phyloP scores from a whole-genome alignment of 2,797 vertebrate species.

The Fringilla coelebs region DNA sequence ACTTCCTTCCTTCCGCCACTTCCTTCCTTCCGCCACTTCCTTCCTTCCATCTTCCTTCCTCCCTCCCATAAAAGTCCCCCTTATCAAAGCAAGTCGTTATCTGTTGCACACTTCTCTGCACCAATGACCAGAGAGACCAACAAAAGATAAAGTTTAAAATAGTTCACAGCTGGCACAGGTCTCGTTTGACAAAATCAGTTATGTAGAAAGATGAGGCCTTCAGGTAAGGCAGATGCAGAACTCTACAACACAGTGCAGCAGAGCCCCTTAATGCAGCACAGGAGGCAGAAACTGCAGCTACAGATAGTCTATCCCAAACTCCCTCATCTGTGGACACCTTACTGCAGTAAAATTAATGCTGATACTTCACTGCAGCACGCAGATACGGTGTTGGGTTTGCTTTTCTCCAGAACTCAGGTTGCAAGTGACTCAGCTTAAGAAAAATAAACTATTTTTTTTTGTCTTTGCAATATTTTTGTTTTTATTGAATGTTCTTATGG shows the following conservation, averaged over 20 bases:
- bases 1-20: too few species aligned
- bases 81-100: background rate
- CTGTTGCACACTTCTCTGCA: background rate
- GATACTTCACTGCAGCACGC: background rate
- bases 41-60: too few species aligned
- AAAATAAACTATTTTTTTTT: background rate
- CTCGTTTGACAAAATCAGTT: background rate
- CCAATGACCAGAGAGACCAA: background rate
- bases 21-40: too few species aligned
- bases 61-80: background rate
- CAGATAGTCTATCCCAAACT: rapidly evolving
- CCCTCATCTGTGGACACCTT: background rate
- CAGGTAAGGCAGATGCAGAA: background rate
- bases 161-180: background rate
- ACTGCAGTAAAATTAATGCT: background rate
- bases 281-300: background rate
- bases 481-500: background rate
- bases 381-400: background rate
- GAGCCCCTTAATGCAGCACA: background rate
- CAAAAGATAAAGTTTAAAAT: background rate
- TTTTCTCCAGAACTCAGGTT: background rate
- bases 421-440: background rate
- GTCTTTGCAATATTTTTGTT: background rate
- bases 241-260: background rate
- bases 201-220: background rate